A percentile compares a stretch with the other conserved stretches of the same genome.
phyloP scores from a whole-genome alignment of 2,113 vertebrate species.

The Boleophthalmus pectinirostris region DNA sequence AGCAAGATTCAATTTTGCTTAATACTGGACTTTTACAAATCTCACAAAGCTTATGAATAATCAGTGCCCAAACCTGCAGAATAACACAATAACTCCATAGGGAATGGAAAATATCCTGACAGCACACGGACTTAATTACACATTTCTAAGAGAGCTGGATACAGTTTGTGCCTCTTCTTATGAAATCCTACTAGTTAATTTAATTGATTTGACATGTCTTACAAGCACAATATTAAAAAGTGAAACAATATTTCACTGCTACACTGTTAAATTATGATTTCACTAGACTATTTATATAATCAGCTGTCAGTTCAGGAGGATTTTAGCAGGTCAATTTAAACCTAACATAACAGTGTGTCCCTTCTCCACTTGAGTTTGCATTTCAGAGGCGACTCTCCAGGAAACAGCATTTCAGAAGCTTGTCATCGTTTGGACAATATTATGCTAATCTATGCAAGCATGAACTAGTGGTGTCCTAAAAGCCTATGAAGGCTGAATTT shows the following conservation, averaged over 20 bases:
- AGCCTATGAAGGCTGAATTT: slow-evolving; percentile 1
- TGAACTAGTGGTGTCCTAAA: slow-evolving; percentile 8
- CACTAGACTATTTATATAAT: not conserved
- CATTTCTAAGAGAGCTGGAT: too few species aligned
- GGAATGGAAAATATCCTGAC: too few species aligned
- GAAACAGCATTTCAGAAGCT: slow-evolving; percentile 4
- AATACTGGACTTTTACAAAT: too few species aligned
- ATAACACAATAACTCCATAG: too few species aligned
- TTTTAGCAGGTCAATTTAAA: not conserved
- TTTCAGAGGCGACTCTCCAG: not conserved
- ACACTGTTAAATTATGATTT: not conserved
- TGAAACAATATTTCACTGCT: not conserved
- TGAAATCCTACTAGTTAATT: too few species aligned
- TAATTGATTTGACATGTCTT: too few species aligned
- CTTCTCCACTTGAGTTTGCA: not conserved
- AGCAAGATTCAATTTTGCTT: too few species aligned
- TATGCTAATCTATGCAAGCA: slow-evolving; percentile 16
- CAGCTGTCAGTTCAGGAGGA: not conserved
- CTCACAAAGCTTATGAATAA: too few species aligned
- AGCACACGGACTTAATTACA: too few species aligned
- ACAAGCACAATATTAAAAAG: too few species aligned
- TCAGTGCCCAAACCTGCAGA: too few species aligned
- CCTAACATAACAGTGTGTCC: not conserved
- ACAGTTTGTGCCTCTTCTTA: too few species aligned
- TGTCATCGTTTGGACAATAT: slow-evolving; percentile 17